A percentile compares a stretch with the other conserved stretches of the same genome.
Conservation (phyloP, 2,113 vertebrate species). For the Pyrgilauda ruficollis region DNA sequence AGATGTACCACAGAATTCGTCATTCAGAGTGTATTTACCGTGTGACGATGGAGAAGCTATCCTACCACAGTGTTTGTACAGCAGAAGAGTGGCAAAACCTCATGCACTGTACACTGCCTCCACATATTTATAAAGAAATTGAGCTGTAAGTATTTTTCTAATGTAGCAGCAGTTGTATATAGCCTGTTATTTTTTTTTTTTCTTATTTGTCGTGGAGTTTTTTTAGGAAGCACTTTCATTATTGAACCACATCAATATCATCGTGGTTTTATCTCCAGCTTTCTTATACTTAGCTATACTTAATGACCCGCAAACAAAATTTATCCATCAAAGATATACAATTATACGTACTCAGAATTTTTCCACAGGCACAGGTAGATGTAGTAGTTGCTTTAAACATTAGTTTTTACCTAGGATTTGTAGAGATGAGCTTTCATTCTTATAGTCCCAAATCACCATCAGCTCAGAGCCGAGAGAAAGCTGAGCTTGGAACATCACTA, state of each 20-base stretch:
- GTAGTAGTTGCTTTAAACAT: neutral
- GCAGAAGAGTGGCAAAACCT: conserved; percentile 95
- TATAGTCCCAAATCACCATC: neutral
- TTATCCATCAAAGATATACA: neutral
- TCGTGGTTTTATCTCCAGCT: neutral
- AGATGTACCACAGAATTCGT: conserved; percentile 98
- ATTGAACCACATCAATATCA: neutral
- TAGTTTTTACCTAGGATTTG: neutral
- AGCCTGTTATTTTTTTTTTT: neutral
- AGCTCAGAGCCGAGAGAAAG: neutral
- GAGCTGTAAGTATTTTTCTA: conserved; percentile 80
- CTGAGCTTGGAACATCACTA: neutral
- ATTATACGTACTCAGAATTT: neutral
- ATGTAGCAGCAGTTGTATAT: neutral
- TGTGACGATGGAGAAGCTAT: conserved; percentile 97
- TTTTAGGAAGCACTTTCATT: neutral
- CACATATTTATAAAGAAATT: conserved; percentile 89
- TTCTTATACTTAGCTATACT: neutral
- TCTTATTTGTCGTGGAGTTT: neutral
- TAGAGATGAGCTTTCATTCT: neutral
- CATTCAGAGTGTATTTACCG: conserved; percentile 99
- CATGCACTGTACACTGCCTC: conserved; percentile 84
- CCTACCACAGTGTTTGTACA: conserved; percentile 97
- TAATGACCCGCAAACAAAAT: neutral
- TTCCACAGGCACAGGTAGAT: neutral